Conservation (phyloP, 2,113 vertebrate species). For the Tachysurus vachellii region DNA sequence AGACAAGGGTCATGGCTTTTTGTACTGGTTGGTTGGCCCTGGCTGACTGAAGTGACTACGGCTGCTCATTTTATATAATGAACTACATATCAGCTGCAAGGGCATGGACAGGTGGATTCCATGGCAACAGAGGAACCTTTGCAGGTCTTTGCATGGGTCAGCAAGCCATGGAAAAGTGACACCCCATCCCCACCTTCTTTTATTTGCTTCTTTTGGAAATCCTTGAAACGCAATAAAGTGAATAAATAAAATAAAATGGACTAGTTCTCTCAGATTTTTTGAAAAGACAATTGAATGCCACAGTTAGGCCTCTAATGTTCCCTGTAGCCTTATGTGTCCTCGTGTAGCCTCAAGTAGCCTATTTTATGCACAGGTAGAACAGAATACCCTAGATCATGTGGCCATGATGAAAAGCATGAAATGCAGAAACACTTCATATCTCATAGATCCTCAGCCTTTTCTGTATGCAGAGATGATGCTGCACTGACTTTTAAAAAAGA, state of each 20-base stretch:
- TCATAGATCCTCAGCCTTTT: not conserved
- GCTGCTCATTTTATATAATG: conserved; percentile 62
- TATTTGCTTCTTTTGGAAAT: conserved; percentile 54
- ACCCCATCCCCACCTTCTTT: conserved; percentile 27
- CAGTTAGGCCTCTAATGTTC: conserved; percentile 27
- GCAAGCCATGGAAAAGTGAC: conserved; percentile 26
- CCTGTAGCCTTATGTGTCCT: not conserved
- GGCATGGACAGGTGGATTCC: conserved; percentile 62
- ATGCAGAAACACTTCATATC: not conserved
- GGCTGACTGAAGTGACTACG: conserved; percentile 48
- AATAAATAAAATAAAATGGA: no score
- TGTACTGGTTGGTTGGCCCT: conserved; percentile 39
- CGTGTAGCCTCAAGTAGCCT: not conserved
- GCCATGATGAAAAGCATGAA: conserved; percentile 21
- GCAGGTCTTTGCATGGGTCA: not conserved
- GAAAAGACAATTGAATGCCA: conserved; percentile 32
- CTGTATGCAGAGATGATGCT: not conserved
- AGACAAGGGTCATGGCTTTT: conserved; percentile 32
- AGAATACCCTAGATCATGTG: not conserved
- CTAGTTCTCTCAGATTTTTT: conserved; percentile 52
- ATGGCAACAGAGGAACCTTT: conserved; percentile 60
- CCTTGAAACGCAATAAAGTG: conserved; percentile 54
- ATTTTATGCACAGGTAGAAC: not conserved
- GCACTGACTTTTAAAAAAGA: not conserved
- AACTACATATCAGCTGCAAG: conserved; percentile 64